Evolutionary conservation across 2,113 vertebrate genomes (phyloP).

Genomic region (Ovis aries): ARS-UI_Ramb_v3.0 NC_056055.1:149436001-149436500

Average conservation of each 20-base stretch:
- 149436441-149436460: conserved; percentile 60
- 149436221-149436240: conserved; percentile 79
- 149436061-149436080: conserved; percentile 74
- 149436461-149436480: conserved; percentile 68
- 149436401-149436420: conserved; percentile 52
- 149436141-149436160: conserved; percentile 79
- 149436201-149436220: conserved; percentile 77
- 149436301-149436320: conserved; percentile 66
- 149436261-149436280: conserved; percentile 79
- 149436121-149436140: conserved; percentile 81
- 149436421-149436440: conserved; percentile 50
- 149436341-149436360: conserved; percentile 76
- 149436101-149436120: conserved; percentile 72
- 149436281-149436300: conserved; percentile 75
- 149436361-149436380: conserved; percentile 64
- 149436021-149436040: conserved; percentile 73
- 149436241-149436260: conserved; percentile 73
- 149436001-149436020: conserved; percentile 68
- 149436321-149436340: conserved; percentile 74
- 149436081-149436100: conserved; percentile 72
- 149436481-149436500: conserved; percentile 73
- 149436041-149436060: conserved; percentile 74
- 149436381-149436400: conserved; percentile 61
- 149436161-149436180: conserved; percentile 81
- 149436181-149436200: conserved; percentile 83